Evolutionary conservation across 2,797 vertebrate genomes (phyloP).

Genomic region (Nyctibius grandis): DNA sequence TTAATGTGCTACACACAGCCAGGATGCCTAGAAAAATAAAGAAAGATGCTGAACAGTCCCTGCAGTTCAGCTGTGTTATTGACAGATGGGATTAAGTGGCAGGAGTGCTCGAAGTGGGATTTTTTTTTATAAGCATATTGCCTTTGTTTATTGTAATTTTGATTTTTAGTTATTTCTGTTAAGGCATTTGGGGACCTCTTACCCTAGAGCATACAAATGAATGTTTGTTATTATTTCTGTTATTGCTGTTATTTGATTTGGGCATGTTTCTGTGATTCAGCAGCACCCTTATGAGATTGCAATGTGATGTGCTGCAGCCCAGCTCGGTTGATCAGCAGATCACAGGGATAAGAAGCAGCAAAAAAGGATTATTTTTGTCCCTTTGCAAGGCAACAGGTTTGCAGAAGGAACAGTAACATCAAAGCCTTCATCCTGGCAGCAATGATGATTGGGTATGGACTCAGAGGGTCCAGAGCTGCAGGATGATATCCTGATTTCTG

Average conservation of each 20-base stretch:
- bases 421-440: background rate
- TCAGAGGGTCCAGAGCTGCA: background rate
- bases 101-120: background rate
- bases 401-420: background rate
- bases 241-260: background rate
- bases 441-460: background rate
- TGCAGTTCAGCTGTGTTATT: slow-evolving; percentile 27
- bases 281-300: background rate
- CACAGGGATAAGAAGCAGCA: background rate
- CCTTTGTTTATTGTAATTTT: slow-evolving; percentile 51
- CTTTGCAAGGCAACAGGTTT: background rate
- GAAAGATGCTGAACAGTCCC: slow-evolving; percentile 16
- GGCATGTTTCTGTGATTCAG: background rate
- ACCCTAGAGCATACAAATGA: background rate
- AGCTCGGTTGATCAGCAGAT: background rate
- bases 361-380: background rate
- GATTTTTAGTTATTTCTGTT: slow-evolving; percentile 26
- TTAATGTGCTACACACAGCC: background rate
- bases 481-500: background rate
- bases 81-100: slow-evolving; percentile 36
- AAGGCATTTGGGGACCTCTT: background rate
- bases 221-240: background rate
- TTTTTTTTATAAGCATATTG: background rate
- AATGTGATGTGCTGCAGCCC: background rate
- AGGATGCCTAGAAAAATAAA: slow-evolving; percentile 38